Base-by-base conservation (phyloP, 1,140 invertebrate genomes). In the Rhagoletis zephyria region DNA sequence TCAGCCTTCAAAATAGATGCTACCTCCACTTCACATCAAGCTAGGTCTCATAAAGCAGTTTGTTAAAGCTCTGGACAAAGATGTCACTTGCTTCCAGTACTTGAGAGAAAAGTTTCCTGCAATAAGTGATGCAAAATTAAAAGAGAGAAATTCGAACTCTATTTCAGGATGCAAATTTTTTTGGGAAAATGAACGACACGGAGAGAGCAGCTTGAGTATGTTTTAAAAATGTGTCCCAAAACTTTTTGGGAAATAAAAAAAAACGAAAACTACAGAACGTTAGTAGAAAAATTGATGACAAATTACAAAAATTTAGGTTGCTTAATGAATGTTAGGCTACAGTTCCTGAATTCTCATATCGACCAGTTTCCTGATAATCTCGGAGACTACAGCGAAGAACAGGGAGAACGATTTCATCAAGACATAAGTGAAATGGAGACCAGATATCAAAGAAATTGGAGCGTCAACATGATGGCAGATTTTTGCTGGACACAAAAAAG, bases 381-480 rank as follows among this genome's bases (percentile, higher is more conserved):
- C 4, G 85, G 85, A 5, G 85, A 59, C 12, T n/a, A 59, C 7
- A 86, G 85, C 40, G 85, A 59, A 5, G 48, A 86, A 63, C 85
- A 86, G 6, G 59, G 85, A 30, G 85, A 86, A 61, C 42, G 85
- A 60, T 86, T 86, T 30, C 85, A 86, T 63, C 85, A 86, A 86
- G 85, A 86, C 16, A 86, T 86, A 9, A 67, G 16, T 67, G 65
- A 16, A 74, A 92, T 91, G 88, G 90, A 93, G 88, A 89, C 88
- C 88, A 81, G 90, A 85, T 93, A 91, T 87, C 88, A 91, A 89
- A 90, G 89, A 70, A 87, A 89, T 87, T 92, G 90, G 90, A 90
- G 90, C 86, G 51, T 74, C 81, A 89, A 88, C 88, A 93, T 93
- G 90, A 87, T 93, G 87, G 90, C 88, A 85, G 90, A 92, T 67